Conservation (phyloP, 2,113 vertebrate genomes). For the Mellivora capensis region DNA sequence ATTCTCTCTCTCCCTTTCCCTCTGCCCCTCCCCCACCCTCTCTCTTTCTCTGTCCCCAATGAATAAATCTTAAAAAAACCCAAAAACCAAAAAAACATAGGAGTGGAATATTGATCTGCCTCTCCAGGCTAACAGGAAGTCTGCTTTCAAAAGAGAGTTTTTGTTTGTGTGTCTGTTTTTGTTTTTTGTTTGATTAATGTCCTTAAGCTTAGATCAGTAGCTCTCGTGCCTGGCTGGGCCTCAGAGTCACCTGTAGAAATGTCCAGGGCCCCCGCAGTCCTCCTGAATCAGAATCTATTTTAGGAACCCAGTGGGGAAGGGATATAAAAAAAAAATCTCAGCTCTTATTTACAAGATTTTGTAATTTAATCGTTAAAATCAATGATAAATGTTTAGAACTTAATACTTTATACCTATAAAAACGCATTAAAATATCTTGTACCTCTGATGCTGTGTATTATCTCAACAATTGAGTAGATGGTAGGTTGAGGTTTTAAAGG, state of each 20-base stretch:
- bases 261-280: not conserved
- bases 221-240: not conserved
- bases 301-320: not conserved
- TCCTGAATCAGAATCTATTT: not conserved
- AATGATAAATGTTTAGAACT: not conserved
- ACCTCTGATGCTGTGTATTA: not conserved
- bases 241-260: not conserved
- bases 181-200: not conserved
- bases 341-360: not conserved
- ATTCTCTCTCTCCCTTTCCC: not conserved
- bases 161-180: not conserved
- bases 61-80: not conserved
- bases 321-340: not conserved
- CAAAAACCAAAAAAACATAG: not conserved
- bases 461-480: not conserved
- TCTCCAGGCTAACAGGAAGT: not conserved
- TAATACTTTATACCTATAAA: not conserved
- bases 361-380: not conserved
- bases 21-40: not conserved
- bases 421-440: not conserved
- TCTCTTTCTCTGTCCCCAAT: not conserved
- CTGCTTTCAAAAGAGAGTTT: too few relatives aligned
- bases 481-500: not conserved
- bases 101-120: not conserved
- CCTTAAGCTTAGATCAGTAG: not conserved